These are phyloP conservation scores for Megaceryle torquata DNA, from an alignment of 2,113 vertebrate species.

Conservation along the genomic window DNA sequence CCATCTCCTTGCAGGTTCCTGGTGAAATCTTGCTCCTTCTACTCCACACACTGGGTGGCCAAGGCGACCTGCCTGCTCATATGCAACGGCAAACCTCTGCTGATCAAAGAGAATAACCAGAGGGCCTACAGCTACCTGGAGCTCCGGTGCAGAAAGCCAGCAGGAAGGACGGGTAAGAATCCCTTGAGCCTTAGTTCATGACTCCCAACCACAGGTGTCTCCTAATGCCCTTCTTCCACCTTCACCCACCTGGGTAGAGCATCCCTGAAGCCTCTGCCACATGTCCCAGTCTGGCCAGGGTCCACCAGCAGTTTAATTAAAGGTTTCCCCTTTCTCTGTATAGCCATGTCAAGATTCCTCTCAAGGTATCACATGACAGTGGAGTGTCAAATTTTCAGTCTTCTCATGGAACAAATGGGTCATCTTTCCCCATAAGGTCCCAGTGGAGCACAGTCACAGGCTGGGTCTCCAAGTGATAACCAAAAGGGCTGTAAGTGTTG, in stretches of 20 bases:
- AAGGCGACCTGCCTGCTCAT: conserved; percentile 64
- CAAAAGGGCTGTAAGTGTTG: accelerated
- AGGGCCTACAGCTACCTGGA: conserved; percentile 70
- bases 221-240: neutral
- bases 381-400: neutral
- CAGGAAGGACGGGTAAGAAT: conserved; percentile 5
- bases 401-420: neutral
- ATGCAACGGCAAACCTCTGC: conserved; percentile 57
- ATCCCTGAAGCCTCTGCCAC: neutral
- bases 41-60: conserved; percentile 64
- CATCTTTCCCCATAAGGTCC: neutral
- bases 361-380: neutral
- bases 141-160: conserved; percentile 64
- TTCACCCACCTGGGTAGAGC: neutral
- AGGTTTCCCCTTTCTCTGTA: neutral
- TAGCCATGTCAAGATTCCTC: neutral
- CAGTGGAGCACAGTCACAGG: neutral
- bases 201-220: neutral
- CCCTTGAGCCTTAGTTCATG: neutral
- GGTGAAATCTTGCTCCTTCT: conserved; percentile 75
- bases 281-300: neutral
- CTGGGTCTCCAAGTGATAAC: neutral
- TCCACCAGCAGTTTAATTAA: neutral
- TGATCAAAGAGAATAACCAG: conserved; percentile 64
- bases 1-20: conserved; percentile 56